Evolutionary conservation across 1,140 invertebrate species (phyloP), one percentile per base, ranked within the genome.

Genomic region (Plutomurus gul): DNA sequence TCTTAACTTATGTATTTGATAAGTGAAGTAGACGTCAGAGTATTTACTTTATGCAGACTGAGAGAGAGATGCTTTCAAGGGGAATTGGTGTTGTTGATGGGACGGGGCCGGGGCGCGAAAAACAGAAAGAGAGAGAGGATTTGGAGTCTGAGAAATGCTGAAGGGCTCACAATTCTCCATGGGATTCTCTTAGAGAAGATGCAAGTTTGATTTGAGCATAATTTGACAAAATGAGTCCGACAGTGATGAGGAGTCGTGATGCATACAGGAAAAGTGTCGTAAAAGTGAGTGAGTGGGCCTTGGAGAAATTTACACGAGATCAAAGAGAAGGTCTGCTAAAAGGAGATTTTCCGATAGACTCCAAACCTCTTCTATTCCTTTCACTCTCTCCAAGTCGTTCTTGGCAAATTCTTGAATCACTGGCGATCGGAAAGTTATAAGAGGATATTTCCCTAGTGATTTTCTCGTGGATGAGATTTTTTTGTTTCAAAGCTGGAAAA

Each of bases 391-490:
- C 20, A 10, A 18, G 37, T 20, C 25, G 13, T 43, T 60, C 74
- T 76, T 70, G 75, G 56, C 75, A 77, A 77, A 77, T 77, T 77
- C 75, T 72, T 77, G 76, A 72, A 65, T 77, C 40, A 70, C 49
- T 78, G 78, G 79, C 79, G 79, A 80, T 80, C 79, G 79, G 76
- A 77, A 80, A 80, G 79, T 80, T 80, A 76, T 77, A 76, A 80
- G 74, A 49, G 74, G 33, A 80, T 75, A 80, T 80, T 80, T 80
- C 79, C 79, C 79, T 76, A 51, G 79, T 70, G 79, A 80, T 49
- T 80, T 46, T 73, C 65, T 75, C 74, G 60, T 60, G 74, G 79
- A 80, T 80, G 79, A 80, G 79, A 80, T 80, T 80, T 80, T 75
- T 75, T 74, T 51, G 56, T 40, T 76, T 60, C 72, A 36, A 43